Evolutionary conservation across 2,113 vertebrate genomes (phyloP).

Genomic region (Brachypteracias leptosomus): DNA sequence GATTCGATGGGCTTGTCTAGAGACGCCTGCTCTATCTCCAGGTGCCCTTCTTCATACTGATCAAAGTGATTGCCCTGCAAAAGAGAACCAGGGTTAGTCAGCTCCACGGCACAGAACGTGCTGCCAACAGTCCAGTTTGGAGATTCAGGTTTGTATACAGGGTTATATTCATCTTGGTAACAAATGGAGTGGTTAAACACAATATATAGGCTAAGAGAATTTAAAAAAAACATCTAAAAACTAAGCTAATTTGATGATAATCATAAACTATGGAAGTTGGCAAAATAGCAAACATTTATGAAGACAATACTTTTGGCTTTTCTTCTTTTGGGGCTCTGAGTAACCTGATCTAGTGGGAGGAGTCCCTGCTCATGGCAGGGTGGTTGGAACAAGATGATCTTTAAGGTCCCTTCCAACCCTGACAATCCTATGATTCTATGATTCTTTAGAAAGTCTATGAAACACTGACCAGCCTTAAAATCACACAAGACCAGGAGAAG

Average conservation of each 20-base stretch:
- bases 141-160: background rate
- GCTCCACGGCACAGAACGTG: background rate
- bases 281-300: background rate
- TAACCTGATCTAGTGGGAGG: no score
- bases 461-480: background rate
- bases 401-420: no score
- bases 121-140: background rate
- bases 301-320: background rate
- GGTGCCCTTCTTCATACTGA: constrained; percentile 98
- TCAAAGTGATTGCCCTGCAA: constrained; percentile 99
- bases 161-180: background rate
- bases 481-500: background rate
- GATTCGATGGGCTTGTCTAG: constrained; percentile 99
- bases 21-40: constrained; percentile 98
- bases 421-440: no score
- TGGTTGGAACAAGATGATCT: no score
- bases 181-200: background rate
- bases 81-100: constrained; percentile 12
- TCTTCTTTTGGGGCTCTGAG: no score
- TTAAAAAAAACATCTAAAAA: background rate
- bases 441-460: background rate
- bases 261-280: background rate
- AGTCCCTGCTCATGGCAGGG: no score
- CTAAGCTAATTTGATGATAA: background rate
- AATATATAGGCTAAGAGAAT: background rate